Percentiles rank a stretch among this genome's conserved stretches.
phyloP scores from a whole-genome alignment of 53 echinoderm and acorn worm genomes.

The Patiria pectinifera region DNA sequence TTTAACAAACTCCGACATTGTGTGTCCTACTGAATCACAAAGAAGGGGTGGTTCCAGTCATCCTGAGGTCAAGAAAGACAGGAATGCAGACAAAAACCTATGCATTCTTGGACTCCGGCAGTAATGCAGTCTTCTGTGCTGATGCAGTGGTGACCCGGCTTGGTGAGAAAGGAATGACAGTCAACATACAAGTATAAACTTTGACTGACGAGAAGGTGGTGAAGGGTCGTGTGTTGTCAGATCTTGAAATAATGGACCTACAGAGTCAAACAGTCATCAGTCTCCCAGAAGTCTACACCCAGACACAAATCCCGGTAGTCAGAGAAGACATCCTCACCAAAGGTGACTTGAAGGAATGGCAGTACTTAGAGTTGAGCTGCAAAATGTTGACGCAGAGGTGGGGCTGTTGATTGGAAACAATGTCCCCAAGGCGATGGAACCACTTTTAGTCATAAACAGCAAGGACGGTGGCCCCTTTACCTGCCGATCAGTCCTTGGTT shows the following conservation, averaged over 20 bases:
- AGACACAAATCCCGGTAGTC: slow-evolving; percentile 20
- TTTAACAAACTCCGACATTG: background rate
- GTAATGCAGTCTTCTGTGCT: slow-evolving; percentile 12
- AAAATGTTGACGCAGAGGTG: background rate
- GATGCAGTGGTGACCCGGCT: too few species aligned
- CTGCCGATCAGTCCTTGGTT: slow-evolving; percentile 26
- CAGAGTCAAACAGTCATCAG: background rate
- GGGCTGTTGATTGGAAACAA: slow-evolving; percentile 62
- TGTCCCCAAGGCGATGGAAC: slow-evolving; percentile 64
- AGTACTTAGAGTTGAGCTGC: background rate
- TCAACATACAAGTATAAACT: slow-evolving; percentile 38
- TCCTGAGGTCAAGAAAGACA: too few species aligned
- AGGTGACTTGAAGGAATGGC: background rate
- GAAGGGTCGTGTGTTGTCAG: background rate
- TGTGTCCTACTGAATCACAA: background rate
- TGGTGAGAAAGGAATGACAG: background rate
- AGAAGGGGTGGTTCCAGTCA: background rate
- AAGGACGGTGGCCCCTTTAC: slow-evolving; percentile 54
- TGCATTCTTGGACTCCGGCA: slow-evolving; percentile 72
- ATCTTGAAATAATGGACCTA: slow-evolving; percentile 54
- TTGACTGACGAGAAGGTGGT: slow-evolving; percentile 49
- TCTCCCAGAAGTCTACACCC: slow-evolving; percentile 54
- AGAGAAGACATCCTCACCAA: background rate
- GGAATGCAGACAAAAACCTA: slow-evolving; percentile 56
- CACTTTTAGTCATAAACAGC: slow-evolving; percentile 69